Evolutionary conservation across 2,888 invertebrate genomes (phyloP), one percentile per base, ranked within the genome.

Genomic region (Drosophila tripunctata): DNA sequence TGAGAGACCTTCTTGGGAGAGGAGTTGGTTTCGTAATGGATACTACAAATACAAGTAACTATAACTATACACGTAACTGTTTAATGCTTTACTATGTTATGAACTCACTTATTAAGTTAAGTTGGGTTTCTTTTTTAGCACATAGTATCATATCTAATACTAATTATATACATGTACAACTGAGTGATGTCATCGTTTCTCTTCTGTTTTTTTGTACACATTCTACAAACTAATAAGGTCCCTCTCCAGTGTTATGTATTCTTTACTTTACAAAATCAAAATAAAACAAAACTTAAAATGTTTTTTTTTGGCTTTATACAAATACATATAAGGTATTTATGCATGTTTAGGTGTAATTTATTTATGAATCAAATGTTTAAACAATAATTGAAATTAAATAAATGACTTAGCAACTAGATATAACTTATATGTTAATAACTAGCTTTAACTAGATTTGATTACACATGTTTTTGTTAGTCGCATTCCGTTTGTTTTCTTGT

Each of bases 161-260:
- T 58, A 57, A 51, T 38, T 15, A 56, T 31, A 51, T 22, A 48
- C 74, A 78, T 74, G 52, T 78, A 65, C 60, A 69, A 65, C 35
- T 57, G 43, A 65, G 75, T 62, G 48, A 58, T 69, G 62, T 56
- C 63, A 52, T 51, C 22, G n/a, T n/a, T n/a, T n/a, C n/a, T n/a
- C n/a, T n/a, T n/a, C n/a, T n/a, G n/a, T n/a, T n/a, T n/a, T 50
- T 73, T 64, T 78, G 60, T 66, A 75, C 66, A 60, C 31, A 41
- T 64, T 38, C 75, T 88, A 82, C 65, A 82, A 51, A 82, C 88
- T 90, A 90, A 89, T 88, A 90, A 89, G 91, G 91, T 90, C 91
- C 91, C 90, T 90, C 89, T 86, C 90, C 91, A 90, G 91, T 90
- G 70, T 84, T 75, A 36, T 35, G 73, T 45, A 35, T 43, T 43